phyloP scores from a whole-genome alignment of 2,888 invertebrate genomes.

The Drosophila quinaria region DNA sequence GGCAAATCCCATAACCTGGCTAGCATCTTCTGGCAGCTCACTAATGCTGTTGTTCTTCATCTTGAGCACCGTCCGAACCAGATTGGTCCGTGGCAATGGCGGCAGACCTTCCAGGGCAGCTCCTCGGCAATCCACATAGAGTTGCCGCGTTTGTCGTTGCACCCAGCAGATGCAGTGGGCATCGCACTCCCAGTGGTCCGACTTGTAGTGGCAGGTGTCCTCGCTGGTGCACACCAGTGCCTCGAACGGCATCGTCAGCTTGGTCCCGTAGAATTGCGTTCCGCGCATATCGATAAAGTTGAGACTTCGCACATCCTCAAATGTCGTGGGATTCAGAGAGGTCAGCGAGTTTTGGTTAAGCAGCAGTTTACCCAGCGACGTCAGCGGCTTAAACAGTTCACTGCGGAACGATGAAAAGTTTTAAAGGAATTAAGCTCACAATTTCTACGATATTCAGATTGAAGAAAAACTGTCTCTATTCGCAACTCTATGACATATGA shows the following conservation, averaged over 20 bases:
- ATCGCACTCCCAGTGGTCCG: slow-evolving; percentile 85
- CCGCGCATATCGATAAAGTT: slow-evolving; percentile 86
- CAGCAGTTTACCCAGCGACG: slow-evolving; percentile 86
- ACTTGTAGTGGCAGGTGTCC: slow-evolving; percentile 87
- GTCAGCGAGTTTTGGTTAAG: slow-evolving; percentile 86
- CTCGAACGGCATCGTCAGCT: slow-evolving; percentile 53
- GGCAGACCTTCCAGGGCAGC: slow-evolving; percentile 85
- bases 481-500: background rate
- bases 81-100: slow-evolving; percentile 65
- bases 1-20: slow-evolving; percentile 83
- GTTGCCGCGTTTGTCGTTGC: slow-evolving; percentile 82
- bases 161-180: slow-evolving; percentile 86
- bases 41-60: slow-evolving; percentile 84
- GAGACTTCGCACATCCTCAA: slow-evolving; percentile 87
- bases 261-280: slow-evolving; percentile 86
- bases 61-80: slow-evolving; percentile 83
- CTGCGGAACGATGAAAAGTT: slow-evolving; percentile 72
- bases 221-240: slow-evolving; percentile 55
- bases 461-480: background rate
- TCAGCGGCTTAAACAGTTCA: slow-evolving; percentile 81
- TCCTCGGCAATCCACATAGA: slow-evolving; percentile 86
- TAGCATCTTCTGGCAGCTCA: slow-evolving; percentile 75
- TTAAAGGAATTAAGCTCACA: slow-evolving; percentile 4
- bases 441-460: background rate
- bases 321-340: slow-evolving; percentile 85